Conservation (phyloP, 2,888 invertebrate genomes). For the Mimas tiliae region DNA sequence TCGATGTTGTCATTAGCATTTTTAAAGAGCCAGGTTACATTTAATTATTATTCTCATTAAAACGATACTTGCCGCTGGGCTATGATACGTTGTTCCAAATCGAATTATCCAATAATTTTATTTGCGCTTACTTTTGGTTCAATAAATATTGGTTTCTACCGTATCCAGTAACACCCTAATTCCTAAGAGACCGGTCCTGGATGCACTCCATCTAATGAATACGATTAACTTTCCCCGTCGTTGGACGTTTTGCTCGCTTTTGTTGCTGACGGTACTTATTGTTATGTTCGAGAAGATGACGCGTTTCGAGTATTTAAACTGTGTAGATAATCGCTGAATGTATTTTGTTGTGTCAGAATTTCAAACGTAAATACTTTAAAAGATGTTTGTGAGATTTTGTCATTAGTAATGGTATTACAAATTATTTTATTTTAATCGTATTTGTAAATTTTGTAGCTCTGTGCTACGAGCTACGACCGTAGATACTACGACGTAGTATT, state of each 20-base stretch:
- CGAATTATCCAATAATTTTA: constrained; percentile 15
- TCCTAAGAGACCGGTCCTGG: constrained; percentile 30
- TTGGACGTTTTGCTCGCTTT: constrained; percentile 40
- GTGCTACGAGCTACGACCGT: neutral
- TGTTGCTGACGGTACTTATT: constrained; percentile 39
- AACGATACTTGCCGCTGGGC: neutral
- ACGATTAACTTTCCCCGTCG: constrained; percentile 51
- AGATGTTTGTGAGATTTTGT: too few relatives aligned
- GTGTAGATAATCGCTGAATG: neutral
- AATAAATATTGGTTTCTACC: constrained; percentile 14
- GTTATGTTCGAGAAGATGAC: constrained; percentile 6
- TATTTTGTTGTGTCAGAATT: neutral
- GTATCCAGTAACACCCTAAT: constrained; percentile 32
- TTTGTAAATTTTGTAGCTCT: neutral
- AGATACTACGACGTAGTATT: constrained; percentile 10
- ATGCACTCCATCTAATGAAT: constrained; percentile 50
- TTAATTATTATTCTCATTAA: neutral
- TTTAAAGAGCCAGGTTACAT: too few relatives aligned
- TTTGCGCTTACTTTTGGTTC: constrained; percentile 6
- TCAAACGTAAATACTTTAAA: neutral
- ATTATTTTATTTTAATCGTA: too few relatives aligned
- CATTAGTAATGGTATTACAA: too few relatives aligned
- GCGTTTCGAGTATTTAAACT: neutral
- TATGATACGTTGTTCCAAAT: neutral
- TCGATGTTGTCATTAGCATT: too few relatives aligned